Base-by-base conservation (phyloP, 2,797 vertebrate genomes). In the Prunella strophiata region DNA sequence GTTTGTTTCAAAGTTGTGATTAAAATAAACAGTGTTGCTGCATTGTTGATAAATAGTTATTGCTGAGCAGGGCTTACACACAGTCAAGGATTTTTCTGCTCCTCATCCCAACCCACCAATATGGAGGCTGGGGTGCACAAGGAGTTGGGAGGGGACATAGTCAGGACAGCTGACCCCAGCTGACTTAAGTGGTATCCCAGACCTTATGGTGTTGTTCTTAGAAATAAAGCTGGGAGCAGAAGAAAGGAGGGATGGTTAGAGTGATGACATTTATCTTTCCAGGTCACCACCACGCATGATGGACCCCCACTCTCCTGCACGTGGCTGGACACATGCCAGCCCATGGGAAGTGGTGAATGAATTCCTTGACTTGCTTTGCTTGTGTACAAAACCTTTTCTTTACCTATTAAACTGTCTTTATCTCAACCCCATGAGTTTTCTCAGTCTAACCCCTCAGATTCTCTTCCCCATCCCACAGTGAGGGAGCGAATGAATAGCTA, bases 281-380 rank as follows among this genome's bases (percentile, higher is more conserved):
- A 45, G 75, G 71, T n/a, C 4, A 18, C 21, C 0, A 0, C 14
- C 43, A 55, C 2, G 2, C 0, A 0, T 43, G 76, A 47, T 5
- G 16, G 8, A 85, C 7, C 19, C 19, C 51, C 29, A 16, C 20
- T 83, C 7, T 80, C 13, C 45, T 59, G 50, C 34, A 4, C 0
- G 3, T 20, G 38, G 27, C 17, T 75, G 36, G 51, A 42, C 32
- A 32, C 3, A 6, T 80, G 42, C 34, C 32, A 79, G 55, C 22
- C 3, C 1, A 11, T 17, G 29, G 48, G 30, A 71, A 62, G 5
- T 1, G 1, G 9, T 32, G 26, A 66, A 51, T 47, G 0, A 59
- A 74, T 66, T 47, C 42, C 36, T 89, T 51, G 7, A 5, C 20
- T 77, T 54, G 17, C 16, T 67, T 83, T 50, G 13, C 14, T 42